Evolutionary conservation across 2,113 vertebrate species (phyloP).

Genomic region (Pteruthius melanotis): DNA sequence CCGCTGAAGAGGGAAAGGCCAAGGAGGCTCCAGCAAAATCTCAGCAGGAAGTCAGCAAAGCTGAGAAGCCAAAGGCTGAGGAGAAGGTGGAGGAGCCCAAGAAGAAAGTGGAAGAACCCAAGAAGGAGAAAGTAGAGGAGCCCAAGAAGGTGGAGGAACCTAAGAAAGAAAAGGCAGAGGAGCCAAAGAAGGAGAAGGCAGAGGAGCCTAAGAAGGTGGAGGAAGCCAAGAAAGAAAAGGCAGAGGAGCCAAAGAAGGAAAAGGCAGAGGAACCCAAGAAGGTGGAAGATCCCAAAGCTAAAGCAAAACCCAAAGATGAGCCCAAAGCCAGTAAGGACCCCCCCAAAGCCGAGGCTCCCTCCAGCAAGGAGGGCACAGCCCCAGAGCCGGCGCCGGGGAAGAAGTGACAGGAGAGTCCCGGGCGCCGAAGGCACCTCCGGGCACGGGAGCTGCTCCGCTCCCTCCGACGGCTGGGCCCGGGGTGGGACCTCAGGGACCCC

Average conservation of each 20-base stretch:
- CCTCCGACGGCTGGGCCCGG: fast-evolving
- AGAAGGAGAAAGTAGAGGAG: not conserved
- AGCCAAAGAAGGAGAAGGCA: fast-evolving
- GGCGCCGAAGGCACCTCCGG: not conserved
- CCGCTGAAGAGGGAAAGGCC: not conserved
- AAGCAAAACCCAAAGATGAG: constrained; percentile 66
- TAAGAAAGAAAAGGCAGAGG: not conserved
- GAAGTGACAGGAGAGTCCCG: constrained; percentile 9
- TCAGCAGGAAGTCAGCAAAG: constrained; percentile 44
- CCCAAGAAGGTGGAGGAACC: not conserved
- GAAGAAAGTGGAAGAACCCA: constrained; percentile 44
- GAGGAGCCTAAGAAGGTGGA: not conserved
- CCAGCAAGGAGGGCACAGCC: constrained; percentile 40
- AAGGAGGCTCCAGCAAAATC: constrained; percentile 23
- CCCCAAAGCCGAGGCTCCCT: constrained; percentile 22
- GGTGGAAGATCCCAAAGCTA: constrained; percentile 54
- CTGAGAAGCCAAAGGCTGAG: constrained; percentile 65
- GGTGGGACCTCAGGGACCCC: not conserved
- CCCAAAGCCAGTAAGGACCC: constrained; percentile 53
- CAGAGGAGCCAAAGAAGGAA: not conserved
- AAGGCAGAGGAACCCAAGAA: constrained; percentile 10
- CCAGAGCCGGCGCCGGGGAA: constrained; percentile 46
- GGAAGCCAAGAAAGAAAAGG: not conserved
- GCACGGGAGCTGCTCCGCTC: not conserved
- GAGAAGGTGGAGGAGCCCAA: not conserved